Base-by-base conservation (phyloP, 2,888 invertebrate genomes). In the Eumerus sabulonum region DNA sequence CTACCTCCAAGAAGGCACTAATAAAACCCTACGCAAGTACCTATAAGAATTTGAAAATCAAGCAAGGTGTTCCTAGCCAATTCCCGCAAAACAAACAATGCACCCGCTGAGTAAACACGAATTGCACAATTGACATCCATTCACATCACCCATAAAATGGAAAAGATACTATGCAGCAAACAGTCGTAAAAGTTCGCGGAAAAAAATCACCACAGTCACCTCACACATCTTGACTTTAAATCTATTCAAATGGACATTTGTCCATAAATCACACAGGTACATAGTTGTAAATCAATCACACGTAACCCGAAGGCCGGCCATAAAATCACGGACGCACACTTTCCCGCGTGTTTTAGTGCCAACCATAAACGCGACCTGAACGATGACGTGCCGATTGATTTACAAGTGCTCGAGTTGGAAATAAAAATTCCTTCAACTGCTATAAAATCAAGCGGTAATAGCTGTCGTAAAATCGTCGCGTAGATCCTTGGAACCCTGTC, bases 381-480 rank as follows among this genome's bases (percentile, higher is more conserved):
- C 50, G 38, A 48, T 56, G 57, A 59, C 36, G 63, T 44, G 38
- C 9, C 68, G 68, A 79, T 79, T 79, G 79, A 79, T 79, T 79
- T 79, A 79, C 79, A 79, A 73, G 77, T 47, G 48, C 63, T 54
- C 40, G 27, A 59, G 59, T 73, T 79, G 64, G 59, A 79, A 68
- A 73, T 79, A 73, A 67, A 73, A 71, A 53, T 57, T 57, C 68
- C 59, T 68, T 19, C 60, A 70, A 47, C 45, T 60, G 64, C 54
- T 56, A 74, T 79, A 70, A 79, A 79, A 79, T 74, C 79, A 79
- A 60, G 64, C 63, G 54, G 79, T 74, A 79, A 74, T 79, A 68
- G 59, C 51, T 40, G 59, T 74, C 79, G 45, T 79, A 74, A 79
- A 79, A 68, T 79, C 64, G 44, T 17, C 60, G 56, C 54, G 53